These are phyloP conservation scores for Xenopus petersii DNA, from an alignment of 2,797 vertebrate species.

Conservation along the genomic window DNA sequence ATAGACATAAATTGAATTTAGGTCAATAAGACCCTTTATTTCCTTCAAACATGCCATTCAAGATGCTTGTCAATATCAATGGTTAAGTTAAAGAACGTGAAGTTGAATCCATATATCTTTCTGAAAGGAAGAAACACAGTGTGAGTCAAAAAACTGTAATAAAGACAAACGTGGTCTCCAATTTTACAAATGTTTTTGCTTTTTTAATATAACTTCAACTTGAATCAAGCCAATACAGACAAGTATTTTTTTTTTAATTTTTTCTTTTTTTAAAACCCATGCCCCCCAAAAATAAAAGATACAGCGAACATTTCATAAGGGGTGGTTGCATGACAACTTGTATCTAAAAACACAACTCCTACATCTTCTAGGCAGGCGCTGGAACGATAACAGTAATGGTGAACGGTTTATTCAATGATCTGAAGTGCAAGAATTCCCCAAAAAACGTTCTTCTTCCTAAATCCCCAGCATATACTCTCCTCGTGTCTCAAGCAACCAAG, in stretches of 20 bases:
- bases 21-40: no score
- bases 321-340: slow-evolving; percentile 35
- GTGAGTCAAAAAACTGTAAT: background rate
- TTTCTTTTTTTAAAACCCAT: slow-evolving; percentile 69
- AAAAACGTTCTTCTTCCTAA: background rate
- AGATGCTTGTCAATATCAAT: no score
- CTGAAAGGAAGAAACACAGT: no score
- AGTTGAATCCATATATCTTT: no score
- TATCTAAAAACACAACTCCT: slow-evolving; percentile 43
- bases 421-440: slow-evolving; percentile 19
- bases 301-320: slow-evolving; percentile 41
- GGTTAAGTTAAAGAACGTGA: no score
- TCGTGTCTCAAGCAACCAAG: slow-evolving; percentile 6
- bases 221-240: slow-evolving; percentile 77
- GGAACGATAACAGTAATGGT: slow-evolving; percentile 27
- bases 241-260: slow-evolving; percentile 62
- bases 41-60: no score
- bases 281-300: slow-evolving; percentile 61
- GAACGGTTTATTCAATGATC: slow-evolving; percentile 14
- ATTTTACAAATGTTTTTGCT: slow-evolving; percentile 68
- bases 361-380: slow-evolving; percentile 35
- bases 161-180: slow-evolving; percentile 19
- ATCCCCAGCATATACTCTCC: no score
- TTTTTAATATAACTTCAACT: slow-evolving; percentile 70
- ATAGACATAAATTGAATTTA: no score